A percentile compares a stretch with the other conserved stretches of the same genome.
Conservation (phyloP, 2,888 invertebrate genomes). For the Heteromyza rotundicornis region DNA sequence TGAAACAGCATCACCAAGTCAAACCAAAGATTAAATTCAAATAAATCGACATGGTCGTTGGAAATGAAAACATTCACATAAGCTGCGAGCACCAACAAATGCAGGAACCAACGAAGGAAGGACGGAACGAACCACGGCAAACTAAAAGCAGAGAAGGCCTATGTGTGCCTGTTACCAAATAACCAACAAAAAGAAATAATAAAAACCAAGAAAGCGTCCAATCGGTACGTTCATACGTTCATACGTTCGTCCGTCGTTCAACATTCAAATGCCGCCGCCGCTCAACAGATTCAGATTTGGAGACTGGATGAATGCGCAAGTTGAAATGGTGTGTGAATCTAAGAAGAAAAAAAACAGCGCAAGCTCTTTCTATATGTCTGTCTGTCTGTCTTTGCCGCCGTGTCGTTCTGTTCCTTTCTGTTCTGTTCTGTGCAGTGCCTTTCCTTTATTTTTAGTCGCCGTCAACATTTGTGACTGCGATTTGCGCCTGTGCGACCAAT, state of each 20-base stretch:
- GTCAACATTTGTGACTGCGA: not conserved
- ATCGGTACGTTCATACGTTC: too few relatives aligned
- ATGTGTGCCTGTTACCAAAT: not conserved
- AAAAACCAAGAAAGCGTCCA: not conserved
- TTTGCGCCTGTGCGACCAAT: constrained; percentile 48
- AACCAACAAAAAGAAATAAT: not conserved
- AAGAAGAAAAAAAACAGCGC: too few relatives aligned
- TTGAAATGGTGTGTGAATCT: too few relatives aligned
- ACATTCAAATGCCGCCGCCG: not conserved
- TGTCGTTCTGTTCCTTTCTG: not conserved
- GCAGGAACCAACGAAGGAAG: not conserved
- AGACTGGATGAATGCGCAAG: not conserved
- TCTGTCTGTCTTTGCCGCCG: not conserved
- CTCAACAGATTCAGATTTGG: not conserved
- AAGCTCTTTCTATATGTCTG: not conserved
- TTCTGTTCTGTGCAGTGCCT: not conserved
- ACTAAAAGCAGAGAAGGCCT: not conserved
- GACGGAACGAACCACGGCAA: too few relatives aligned
- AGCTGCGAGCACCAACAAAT: constrained; percentile 39
- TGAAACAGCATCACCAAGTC: constrained; percentile 35
- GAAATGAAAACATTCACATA: constrained; percentile 57
- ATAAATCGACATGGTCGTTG: constrained; percentile 58
- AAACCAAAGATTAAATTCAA: constrained; percentile 57
- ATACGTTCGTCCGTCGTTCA: too few relatives aligned
- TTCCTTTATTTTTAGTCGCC: not conserved